Evolutionary conservation across 2,888 invertebrate species (phyloP).

Genomic region (Orgyia antiqua): DNA sequence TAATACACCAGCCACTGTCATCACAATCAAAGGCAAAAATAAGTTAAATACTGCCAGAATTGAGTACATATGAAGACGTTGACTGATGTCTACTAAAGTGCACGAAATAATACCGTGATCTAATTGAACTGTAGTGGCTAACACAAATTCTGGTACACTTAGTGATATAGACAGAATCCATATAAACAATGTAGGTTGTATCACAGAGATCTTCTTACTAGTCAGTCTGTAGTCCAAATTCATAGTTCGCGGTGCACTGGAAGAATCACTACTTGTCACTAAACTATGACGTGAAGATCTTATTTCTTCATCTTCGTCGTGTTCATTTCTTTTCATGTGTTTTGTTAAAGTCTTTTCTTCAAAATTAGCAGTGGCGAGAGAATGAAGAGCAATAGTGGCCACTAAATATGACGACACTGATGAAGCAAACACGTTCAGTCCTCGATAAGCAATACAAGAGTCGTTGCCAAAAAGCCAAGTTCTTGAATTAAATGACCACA

Average conservation of each 20-base stretch:
- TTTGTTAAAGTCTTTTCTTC: constrained; percentile 56
- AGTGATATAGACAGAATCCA: constrained; percentile 79
- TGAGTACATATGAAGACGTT: constrained; percentile 60
- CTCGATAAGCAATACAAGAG: constrained; percentile 74
- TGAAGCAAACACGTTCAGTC: constrained; percentile 73
- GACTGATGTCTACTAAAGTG: constrained; percentile 70
- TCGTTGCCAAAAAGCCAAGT: constrained; percentile 72
- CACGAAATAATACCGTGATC: constrained; percentile 60
- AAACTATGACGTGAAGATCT: constrained; percentile 68
- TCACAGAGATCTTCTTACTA: constrained; percentile 61
- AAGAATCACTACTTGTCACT: constrained; percentile 65
- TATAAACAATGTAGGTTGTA: constrained; percentile 74
- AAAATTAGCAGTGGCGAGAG: constrained; percentile 73
- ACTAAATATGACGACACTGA: constrained; percentile 77
- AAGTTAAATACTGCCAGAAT: constrained; percentile 61
- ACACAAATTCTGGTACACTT: constrained; percentile 78
- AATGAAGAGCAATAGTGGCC: constrained; percentile 76
- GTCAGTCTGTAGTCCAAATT: constrained; percentile 73
- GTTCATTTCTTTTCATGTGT: constrained; percentile 45
- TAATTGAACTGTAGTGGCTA: constrained; percentile 65
- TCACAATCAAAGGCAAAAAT: constrained; percentile 53
- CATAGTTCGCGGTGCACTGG: constrained; percentile 70
- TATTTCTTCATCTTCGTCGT: constrained; percentile 62
- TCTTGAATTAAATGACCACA: constrained; percentile 68
- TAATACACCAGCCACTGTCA: constrained; percentile 41